Base-by-base conservation (phyloP, 2,888 invertebrate genomes). In the Chloroclystis v-ata region DNA sequence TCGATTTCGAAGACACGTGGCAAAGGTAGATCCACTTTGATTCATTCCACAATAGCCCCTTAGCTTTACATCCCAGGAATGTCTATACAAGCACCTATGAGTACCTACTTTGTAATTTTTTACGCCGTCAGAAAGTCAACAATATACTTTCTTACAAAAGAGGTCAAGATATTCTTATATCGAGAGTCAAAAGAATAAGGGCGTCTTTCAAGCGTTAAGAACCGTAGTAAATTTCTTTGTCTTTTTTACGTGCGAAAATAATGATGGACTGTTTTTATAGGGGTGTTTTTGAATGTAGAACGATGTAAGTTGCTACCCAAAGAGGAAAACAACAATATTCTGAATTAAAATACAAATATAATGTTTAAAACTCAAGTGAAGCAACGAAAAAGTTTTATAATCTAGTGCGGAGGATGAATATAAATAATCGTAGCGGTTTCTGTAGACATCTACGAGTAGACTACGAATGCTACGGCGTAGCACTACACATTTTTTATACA, bases 401-500 rank as follows among this genome's bases (percentile, higher is more conserved):
- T 20, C 10, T 20, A 6, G n/a, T 11, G 4, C n/a, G 1, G 3
- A 35, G 20, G 20, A 20, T 10, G 11, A 20, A 20, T 35, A 33
- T 20, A 35, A 5, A 8, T 35, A 9, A 38, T 25, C 57, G 66
- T 63, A 61, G 58, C 48, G n/a, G 7, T 14, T 28, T 4, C 28
- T 56, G 63, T 65, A 64, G 63, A 48, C 2, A 38, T 20, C 64
- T 65, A 70, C 65, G 56, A 38, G 72, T 73, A 72, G 72, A n/a
- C 58, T 13, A 20, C 8, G 26, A 14, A 6, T 47, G 52, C 64
- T 69, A 65, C 66, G 65, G 2, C 62, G 67, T 65, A 67, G 65
- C 32, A 16, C 5, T 0, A 20, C 6, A n/a, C 5, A 7, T 16
- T 14, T 20, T 4, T 10, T 5, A n/a, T 8, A 32, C n/a, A 2